Conservation (phyloP, 2,888 invertebrate species). For the Hirtodrosophila cameraria region DNA sequence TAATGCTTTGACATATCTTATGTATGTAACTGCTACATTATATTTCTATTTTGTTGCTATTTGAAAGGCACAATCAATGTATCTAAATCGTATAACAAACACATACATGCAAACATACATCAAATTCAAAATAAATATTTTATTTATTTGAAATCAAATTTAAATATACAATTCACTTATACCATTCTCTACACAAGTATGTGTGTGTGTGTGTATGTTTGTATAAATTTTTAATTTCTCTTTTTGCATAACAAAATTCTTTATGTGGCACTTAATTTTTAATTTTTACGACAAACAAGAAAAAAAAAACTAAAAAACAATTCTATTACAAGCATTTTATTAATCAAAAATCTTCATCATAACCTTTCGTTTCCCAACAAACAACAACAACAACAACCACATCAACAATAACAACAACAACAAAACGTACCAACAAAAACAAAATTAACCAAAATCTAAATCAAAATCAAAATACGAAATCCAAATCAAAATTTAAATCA, state of each 20-base stretch:
- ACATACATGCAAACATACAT: constrained; percentile 30
- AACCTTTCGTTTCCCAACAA: constrained; percentile 75
- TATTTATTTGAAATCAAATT: background rate
- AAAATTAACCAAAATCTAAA: constrained; percentile 46
- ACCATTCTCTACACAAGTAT: constrained; percentile 19
- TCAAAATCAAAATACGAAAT: constrained; percentile 25
- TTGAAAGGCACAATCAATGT: constrained; percentile 44
- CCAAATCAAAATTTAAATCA: constrained; percentile 42
- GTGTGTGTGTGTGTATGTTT: constrained; percentile 33
- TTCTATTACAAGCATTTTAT: constrained; percentile 67
- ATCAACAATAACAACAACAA: constrained; percentile 32
- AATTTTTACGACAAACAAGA: constrained; percentile 45
- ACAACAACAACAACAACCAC: constrained; percentile 40
- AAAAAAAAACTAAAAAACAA: constrained; percentile 39
- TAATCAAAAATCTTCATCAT: constrained; percentile 75
- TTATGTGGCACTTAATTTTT: constrained; percentile 64
- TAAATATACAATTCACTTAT: background rate
- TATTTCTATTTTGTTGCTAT: constrained; percentile 13
- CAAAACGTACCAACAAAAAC: constrained; percentile 44
- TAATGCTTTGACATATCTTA: constrained; percentile 44
- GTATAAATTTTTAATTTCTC: constrained; percentile 44
- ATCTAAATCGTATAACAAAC: constrained; percentile 28
- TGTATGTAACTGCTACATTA: constrained; percentile 46
- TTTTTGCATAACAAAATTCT: constrained; percentile 60
- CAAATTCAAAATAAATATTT: constrained; percentile 1